These are phyloP conservation scores for Megathymus violae DNA, from an alignment of 1,140 invertebrate genomes.

Conservation along the genomic window DNA sequence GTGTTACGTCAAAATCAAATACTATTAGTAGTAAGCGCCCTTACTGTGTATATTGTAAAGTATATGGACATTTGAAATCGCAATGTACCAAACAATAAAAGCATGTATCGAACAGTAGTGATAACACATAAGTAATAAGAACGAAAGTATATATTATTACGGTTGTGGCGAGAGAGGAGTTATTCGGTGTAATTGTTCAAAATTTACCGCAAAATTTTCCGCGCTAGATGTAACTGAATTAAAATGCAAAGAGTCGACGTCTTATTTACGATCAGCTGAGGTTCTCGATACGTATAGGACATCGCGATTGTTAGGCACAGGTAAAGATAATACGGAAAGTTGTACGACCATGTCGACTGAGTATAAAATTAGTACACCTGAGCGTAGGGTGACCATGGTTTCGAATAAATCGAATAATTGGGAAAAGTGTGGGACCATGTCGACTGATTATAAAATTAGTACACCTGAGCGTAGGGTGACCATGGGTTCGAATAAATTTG, in stretches of 20 bases:
- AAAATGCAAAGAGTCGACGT: no score
- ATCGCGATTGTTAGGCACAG: no score
- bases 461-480: no score
- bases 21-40: background rate
- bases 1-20: background rate
- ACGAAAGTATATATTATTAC: conserved; percentile 8
- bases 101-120: background rate
- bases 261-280: conserved; percentile 1
- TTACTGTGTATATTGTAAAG: conserved; percentile 20
- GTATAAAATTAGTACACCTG: background rate
- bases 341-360: background rate
- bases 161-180: conserved; percentile 22
- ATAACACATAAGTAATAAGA: background rate
- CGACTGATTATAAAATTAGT: no score
- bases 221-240: no score
- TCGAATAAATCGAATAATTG: no score
- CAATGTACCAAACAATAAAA: background rate
- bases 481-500: no score
- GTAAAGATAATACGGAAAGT: no score
- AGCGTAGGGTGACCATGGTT: no score
- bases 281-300: background rate
- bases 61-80: conserved; percentile 7
- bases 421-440: no score
- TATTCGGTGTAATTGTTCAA: conserved; percentile 6
- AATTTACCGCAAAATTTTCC: conserved; percentile 1